Percentiles rank a stretch among this genome's conserved stretches.
These are phyloP conservation scores for Danionella cerebrum DNA, from an alignment of 2,113 vertebrate species.

Conservation along the genomic window DNA sequence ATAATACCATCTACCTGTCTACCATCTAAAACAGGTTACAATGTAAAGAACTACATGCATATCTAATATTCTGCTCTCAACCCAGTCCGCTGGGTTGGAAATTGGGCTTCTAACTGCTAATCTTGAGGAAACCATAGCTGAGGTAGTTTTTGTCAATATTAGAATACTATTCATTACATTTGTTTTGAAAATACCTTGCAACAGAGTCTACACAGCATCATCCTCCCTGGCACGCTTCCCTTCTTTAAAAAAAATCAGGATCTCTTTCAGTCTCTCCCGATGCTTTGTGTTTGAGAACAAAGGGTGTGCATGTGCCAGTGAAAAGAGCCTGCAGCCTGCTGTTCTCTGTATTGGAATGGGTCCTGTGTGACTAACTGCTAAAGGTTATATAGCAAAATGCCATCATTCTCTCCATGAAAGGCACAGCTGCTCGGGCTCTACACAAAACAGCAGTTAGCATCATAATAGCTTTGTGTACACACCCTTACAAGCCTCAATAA, in stretches of 20 bases:
- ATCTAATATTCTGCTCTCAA: no score
- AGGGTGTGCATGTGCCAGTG: conserved; percentile 6
- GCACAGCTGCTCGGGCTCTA: background rate
- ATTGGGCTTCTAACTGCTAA: no score
- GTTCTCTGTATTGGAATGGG: conserved; percentile 15
- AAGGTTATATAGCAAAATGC: background rate
- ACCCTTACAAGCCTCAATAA: background rate
- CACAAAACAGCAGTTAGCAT: background rate
- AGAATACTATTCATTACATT: no score
- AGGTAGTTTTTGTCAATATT: no score
- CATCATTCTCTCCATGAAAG: background rate
- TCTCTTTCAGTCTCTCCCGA: background rate
- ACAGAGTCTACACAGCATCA: conserved; percentile 5
- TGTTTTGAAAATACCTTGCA: no score
- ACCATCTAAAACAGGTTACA: no score
- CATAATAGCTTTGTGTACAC: background rate
- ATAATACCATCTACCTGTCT: no score
- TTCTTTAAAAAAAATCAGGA: background rate
- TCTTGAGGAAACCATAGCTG: no score
- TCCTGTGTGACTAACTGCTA: background rate
- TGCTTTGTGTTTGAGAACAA: conserved; percentile 24
- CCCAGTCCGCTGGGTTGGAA: no score
- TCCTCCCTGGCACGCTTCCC: conserved; percentile 4
- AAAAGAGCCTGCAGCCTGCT: background rate
- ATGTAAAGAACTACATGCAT: no score